These are phyloP conservation scores for human (Homo sapiens) DNA, from an alignment of 2,113 vertebrate genomes.

Conservation along the genomic window GRCh38 chr11:31290001-31290500, in stretches of 20 bases:
- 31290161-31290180: slow-evolving; percentile 10
- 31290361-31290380: background rate
- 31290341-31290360: background rate
- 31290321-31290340: slow-evolving; percentile 1
- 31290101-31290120: background rate
- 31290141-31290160: background rate
- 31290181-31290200: background rate
- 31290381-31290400: background rate
- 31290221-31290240: background rate
- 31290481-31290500: background rate
- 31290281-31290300: background rate
- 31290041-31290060: background rate
- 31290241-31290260: background rate
- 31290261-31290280: background rate
- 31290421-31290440: slow-evolving; percentile 1
- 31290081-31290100: background rate
- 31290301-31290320: background rate
- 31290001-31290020: background rate
- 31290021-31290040: background rate
- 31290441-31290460: background rate
- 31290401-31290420: background rate
- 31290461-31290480: background rate
- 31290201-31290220: background rate
- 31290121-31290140: background rate
- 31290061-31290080: background rate